phyloP scores from a whole-genome alignment of 2,888 invertebrate genomes.

The Ectemnius cavifrons region DNA sequence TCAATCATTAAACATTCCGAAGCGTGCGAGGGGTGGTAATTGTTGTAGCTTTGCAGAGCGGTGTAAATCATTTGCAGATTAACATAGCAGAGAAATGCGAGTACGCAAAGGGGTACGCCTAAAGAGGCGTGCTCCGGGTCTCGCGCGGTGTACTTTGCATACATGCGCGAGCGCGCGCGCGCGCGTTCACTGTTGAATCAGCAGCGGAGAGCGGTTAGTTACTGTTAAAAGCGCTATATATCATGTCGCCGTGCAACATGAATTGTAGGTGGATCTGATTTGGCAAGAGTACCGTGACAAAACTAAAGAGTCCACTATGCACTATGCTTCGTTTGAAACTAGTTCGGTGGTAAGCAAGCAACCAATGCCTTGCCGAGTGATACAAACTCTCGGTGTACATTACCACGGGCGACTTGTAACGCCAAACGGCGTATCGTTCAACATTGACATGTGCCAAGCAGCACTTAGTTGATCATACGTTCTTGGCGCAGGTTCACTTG shows the following conservation, averaged over 20 bases:
- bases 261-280: constrained; percentile 58
- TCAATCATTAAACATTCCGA: background rate
- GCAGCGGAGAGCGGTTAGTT: constrained; percentile 37
- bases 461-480: background rate
- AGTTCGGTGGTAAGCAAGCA: constrained; percentile 15
- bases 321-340: constrained; percentile 28
- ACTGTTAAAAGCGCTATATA: constrained; percentile 54
- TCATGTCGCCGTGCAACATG: constrained; percentile 49
- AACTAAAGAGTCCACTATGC: constrained; percentile 48
- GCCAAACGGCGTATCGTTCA: background rate
- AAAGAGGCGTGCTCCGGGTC: constrained; percentile 39
- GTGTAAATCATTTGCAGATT: constrained; percentile 53
- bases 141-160: constrained; percentile 37
- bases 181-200: constrained; percentile 35
- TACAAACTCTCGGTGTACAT: too few species aligned
- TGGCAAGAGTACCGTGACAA: constrained; percentile 47
- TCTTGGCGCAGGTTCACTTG: background rate
- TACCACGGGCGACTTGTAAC: background rate
- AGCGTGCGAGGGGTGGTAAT: background rate
- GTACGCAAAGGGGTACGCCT: constrained; percentile 26
- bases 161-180: constrained; percentile 13
- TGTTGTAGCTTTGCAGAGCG: constrained; percentile 20
- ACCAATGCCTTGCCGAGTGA: too few species aligned
- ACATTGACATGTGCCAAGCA: constrained; percentile 1
- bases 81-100: constrained; percentile 43